Evolutionary conservation across 2,113 vertebrate genomes (phyloP).

Genomic region (Platycercus adscitus): DNA sequence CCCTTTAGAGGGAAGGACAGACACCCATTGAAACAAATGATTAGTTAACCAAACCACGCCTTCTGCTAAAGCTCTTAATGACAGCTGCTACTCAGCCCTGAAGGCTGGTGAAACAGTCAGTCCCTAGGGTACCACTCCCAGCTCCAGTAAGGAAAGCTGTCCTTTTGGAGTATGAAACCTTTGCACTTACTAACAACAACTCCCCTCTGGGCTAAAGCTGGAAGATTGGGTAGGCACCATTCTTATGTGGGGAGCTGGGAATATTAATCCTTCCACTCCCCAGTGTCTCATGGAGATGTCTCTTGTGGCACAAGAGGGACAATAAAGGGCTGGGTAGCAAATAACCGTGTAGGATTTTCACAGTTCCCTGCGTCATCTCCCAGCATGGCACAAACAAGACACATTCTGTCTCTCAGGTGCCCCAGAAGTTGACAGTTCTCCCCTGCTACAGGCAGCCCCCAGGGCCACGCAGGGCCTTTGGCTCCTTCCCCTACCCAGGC

Average conservation of each 20-base stretch:
- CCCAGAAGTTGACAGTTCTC: not conserved
- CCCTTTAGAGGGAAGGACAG: not conserved
- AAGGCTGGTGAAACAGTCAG: not conserved
- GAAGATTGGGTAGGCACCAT: not conserved
- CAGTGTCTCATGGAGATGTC: not conserved
- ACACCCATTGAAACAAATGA: not conserved
- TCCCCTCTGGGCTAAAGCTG: not conserved
- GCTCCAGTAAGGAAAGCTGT: not conserved
- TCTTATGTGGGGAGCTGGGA: rapidly evolving
- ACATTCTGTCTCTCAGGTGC: not conserved
- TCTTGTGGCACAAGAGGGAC: not conserved
- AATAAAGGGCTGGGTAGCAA: not conserved
- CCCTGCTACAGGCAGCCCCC: rapidly evolving
- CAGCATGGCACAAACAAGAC: not conserved
- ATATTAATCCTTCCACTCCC: not conserved
- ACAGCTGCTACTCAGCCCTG: not conserved
- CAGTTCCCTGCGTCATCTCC: not conserved
- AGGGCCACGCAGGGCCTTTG: rapidly evolving
- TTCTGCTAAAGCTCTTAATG: not conserved
- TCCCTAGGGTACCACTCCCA: not conserved
- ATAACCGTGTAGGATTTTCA: not conserved
- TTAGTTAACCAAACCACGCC: not conserved
- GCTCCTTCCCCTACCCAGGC: not conserved
- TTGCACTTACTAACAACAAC: not conserved
- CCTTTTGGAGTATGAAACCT: not conserved